Percentiles rank a stretch among this genome's conserved stretches.
Evolutionary conservation across 1,140 invertebrate species (phyloP).

Genomic region (Diabrotica virgifera): DNA sequence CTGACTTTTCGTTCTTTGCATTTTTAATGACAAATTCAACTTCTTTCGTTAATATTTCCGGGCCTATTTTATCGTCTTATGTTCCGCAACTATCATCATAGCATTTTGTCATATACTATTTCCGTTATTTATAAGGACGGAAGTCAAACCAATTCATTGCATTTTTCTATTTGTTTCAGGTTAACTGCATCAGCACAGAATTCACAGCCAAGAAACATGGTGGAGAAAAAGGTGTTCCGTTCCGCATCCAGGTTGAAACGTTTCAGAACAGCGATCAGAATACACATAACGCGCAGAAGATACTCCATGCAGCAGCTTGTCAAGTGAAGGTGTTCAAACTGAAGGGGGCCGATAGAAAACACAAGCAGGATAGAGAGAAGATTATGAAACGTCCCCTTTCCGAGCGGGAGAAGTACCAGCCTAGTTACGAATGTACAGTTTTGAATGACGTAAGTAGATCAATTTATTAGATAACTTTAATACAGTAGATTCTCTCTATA

Average conservation of each 20-base stretch:
- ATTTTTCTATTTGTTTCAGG: slow-evolving; percentile 50
- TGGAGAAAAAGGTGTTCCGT: slow-evolving; percentile 95
- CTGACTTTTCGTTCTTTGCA: too few species aligned
- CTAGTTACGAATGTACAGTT: slow-evolving; percentile 93
- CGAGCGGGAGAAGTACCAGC: slow-evolving; percentile 93
- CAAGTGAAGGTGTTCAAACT: slow-evolving; percentile 92
- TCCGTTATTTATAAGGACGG: too few species aligned
- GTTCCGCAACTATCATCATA: too few species aligned
- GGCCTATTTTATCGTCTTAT: too few species aligned
- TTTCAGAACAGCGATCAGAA: slow-evolving; percentile 56
- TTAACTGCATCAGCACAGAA: slow-evolving; percentile 96
- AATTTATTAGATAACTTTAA: neutral
- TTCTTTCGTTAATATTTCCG: too few species aligned
- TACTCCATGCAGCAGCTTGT: slow-evolving; percentile 89
- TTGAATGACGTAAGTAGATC: slow-evolving; percentile 73
- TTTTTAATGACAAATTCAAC: too few species aligned
- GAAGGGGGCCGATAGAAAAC: slow-evolving; percentile 95
- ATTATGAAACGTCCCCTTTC: slow-evolving; percentile 79
- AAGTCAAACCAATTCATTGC: too few species aligned
- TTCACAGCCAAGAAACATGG: slow-evolving; percentile 98
- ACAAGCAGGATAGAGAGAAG: slow-evolving; percentile 96
- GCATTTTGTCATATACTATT: too few species aligned
- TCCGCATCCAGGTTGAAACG: slow-evolving; percentile 91
- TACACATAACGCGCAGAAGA: slow-evolving; percentile 47
- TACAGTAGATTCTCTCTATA: too few species aligned